A percentile compares a stretch with the other conserved stretches of the same genome.
Evolutionary conservation across 2,797 vertebrate species (phyloP).

Genomic region (Acipenser transmontanus): DNA sequence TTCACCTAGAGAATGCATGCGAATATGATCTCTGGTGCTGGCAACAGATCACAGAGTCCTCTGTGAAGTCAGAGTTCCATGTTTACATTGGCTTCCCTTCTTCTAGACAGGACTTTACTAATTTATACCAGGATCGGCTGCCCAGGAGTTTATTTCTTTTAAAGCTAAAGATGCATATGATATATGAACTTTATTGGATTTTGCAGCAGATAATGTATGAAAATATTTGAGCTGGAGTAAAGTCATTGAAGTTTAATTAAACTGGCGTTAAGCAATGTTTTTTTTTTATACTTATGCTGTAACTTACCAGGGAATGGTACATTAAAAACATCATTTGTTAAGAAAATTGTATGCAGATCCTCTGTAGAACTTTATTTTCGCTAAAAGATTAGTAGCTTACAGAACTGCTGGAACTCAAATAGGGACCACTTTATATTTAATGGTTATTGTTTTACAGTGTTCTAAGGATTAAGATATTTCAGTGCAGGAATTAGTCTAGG

Average conservation of each 20-base stretch:
- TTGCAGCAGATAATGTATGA: not conserved
- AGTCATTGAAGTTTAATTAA: not conserved
- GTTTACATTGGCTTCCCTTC: slow-evolving; percentile 48
- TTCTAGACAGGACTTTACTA: slow-evolving; percentile 36
- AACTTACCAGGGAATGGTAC: too few species aligned
- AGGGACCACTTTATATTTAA: too few species aligned
- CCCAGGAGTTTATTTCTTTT: slow-evolving; percentile 39
- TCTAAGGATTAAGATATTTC: too few species aligned
- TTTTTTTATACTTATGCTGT: too few species aligned
- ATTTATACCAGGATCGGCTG: slow-evolving; percentile 35
- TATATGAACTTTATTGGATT: slow-evolving; percentile 15
- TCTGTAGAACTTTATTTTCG: too few species aligned
- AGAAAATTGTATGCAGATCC: too few species aligned
- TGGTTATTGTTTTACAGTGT: too few species aligned
- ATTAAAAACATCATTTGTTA: too few species aligned
- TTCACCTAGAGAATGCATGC: slow-evolving; percentile 31
- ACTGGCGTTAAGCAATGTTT: not conserved
- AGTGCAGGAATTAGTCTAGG: too few species aligned
- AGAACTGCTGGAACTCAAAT: too few species aligned
- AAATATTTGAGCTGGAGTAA: not conserved
- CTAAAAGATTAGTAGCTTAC: too few species aligned
- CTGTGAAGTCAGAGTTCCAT: slow-evolving; percentile 41
- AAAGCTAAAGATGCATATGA: slow-evolving; percentile 12
- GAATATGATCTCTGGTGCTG: slow-evolving; percentile 36
- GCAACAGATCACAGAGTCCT: slow-evolving; percentile 42